Percentiles rank a stretch among this genome's conserved stretches.
Conservation (phyloP, 2,888 invertebrate genomes). For the Furcula furcula region DNA sequence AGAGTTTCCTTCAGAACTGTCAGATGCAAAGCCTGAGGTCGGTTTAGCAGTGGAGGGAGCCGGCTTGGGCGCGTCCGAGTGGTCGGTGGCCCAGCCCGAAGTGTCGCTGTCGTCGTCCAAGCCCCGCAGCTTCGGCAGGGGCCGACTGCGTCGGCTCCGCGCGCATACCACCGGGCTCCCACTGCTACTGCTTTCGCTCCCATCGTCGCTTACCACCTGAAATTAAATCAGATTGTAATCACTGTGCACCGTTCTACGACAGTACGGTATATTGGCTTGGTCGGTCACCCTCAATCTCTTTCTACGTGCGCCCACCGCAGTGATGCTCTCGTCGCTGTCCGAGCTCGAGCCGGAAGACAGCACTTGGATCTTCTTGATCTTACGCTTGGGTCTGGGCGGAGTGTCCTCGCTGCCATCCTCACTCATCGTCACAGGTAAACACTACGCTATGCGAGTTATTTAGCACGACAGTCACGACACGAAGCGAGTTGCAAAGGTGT, state of each 20-base stretch:
- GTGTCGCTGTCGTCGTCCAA: constrained; percentile 63
- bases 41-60: constrained; percentile 23
- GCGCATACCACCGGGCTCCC: constrained; percentile 56
- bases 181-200: constrained; percentile 69
- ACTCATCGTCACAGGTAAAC: constrained; percentile 58
- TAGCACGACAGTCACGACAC: constrained; percentile 68
- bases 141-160: constrained; percentile 51
- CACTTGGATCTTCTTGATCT: constrained; percentile 59
- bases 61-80: constrained; percentile 29
- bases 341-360: constrained; percentile 60
- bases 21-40: constrained; percentile 70
- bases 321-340: constrained; percentile 72
- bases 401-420: constrained; percentile 64
- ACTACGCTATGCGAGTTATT: constrained; percentile 44
- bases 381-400: constrained; percentile 57
- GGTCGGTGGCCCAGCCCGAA: constrained; percentile 53
- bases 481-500: constrained; percentile 69
- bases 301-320: constrained; percentile 59
- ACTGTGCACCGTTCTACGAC: constrained; percentile 1
- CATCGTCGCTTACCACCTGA: constrained; percentile 80
- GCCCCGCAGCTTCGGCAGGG: constrained; percentile 56
- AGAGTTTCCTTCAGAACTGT: constrained; percentile 85
- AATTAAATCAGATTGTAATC: constrained; percentile 23
- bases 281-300: constrained; percentile 71
- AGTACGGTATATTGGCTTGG: constrained; percentile 7